These are phyloP conservation scores for Neolamprologus fasciatus DNA, from an alignment of 2,113 vertebrate species.

Conservation along the genomic window DNA sequence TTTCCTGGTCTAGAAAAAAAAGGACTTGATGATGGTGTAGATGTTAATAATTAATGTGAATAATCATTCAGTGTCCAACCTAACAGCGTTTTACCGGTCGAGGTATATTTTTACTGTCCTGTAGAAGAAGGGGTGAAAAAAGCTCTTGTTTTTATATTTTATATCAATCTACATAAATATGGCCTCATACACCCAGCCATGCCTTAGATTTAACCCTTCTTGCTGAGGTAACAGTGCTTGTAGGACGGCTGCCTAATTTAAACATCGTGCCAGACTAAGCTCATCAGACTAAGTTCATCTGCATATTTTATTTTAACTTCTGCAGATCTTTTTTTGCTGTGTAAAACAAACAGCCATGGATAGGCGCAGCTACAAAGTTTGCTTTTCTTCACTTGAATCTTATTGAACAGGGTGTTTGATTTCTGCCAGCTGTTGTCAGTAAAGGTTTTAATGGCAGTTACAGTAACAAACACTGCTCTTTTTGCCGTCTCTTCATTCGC, in stretches of 20 bases:
- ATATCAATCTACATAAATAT: not conserved
- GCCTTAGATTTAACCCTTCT: not conserved
- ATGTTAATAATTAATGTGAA: not conserved
- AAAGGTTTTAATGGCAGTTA: not conserved
- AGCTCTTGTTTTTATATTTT: not conserved
- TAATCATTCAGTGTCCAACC: not conserved
- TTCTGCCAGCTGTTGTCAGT: not conserved
- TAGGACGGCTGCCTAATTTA: not conserved
- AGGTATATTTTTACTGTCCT: not conserved
- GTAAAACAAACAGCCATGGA: not conserved
- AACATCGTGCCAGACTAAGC: not conserved
- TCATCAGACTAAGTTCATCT: not conserved
- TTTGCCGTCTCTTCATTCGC: not conserved
- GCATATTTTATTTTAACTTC: not conserved
- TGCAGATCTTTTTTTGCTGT: not conserved
- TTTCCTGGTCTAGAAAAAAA: not conserved
- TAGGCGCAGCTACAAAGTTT: not conserved
- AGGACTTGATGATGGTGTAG: not conserved
- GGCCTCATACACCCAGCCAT: not conserved
- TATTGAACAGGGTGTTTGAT: not conserved
- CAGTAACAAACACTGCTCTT: not conserved
- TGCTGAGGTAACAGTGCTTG: not conserved
- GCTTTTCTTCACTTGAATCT: not conserved
- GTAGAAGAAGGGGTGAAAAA: not conserved
- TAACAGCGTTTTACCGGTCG: not conserved